Evolutionary conservation across 2,888 invertebrate species (phyloP), one percentile per base, ranked within the genome.

Genomic region (Drosophila meridionalis): DNA sequence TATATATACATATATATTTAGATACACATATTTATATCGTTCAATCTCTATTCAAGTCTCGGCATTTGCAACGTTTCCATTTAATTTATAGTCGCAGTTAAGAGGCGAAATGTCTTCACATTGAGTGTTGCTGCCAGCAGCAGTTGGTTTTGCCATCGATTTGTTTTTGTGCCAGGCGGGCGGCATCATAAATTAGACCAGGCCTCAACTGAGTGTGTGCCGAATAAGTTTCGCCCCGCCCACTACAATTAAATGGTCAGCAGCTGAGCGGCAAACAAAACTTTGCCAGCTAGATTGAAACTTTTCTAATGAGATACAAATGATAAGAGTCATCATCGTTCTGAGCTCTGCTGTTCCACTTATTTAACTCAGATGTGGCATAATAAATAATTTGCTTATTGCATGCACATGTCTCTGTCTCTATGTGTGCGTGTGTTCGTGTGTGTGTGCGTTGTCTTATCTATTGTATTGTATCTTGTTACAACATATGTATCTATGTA

Each of bases 361-460:
- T 87, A 83, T 74, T 76, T 70, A 67, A 73, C 87, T 87, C 50
- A 52, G 89, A 88, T 88, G 87, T 83, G 84, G 89, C 77, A 83
- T 82, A 89, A 84, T 87, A 87, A 87, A 87, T 87, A 87, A 87
- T 87, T 87, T 89, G 77, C 77, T 83, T 87, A 89, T 87, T 84
- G 87, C 83, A 89, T 81, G 84, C 88, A 79, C 73, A 70, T 80
- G 83, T 30, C n/a, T 26, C 28, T 26, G 9, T 2, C 8, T 59
- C 64, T 20, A 45, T 30, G 36, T 52, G 40, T 26, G 12, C 28
- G 9, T 32, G 9, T n/a, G 9, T 32, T 4, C 3, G 5, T 50
- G 50, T n/a, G 32, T 50, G 32, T 20, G 50, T 34, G 34, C 5
- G 34, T 12, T 34, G 58, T 69, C 58, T 60, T 73, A 77, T 78